phyloP scores from a whole-genome alignment of 2,797 vertebrate genomes.

The Alcedo quadribrachys region DNA sequence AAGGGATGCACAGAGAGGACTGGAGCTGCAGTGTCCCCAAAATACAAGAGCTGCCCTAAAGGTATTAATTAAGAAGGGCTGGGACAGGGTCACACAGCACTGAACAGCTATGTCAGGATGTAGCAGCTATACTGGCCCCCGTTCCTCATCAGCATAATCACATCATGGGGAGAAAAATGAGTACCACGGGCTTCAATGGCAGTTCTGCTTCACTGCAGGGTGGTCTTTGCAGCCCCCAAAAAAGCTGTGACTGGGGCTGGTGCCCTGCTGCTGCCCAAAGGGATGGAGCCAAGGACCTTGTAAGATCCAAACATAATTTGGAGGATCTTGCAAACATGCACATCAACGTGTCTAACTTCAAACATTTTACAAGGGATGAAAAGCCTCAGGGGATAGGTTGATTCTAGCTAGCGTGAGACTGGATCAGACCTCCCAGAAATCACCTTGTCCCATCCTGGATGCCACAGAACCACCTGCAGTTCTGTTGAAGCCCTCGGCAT shows the following conservation, averaged over 20 bases:
- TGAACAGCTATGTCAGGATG: background rate
- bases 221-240: background rate
- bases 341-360: background rate
- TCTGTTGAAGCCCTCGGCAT: background rate
- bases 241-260: background rate
- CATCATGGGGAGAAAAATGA: background rate
- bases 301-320: background rate
- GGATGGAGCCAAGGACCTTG: background rate
- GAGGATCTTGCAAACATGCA: background rate
- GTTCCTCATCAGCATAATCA: background rate
- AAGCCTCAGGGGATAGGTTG: background rate
- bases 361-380: background rate
- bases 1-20: background rate
- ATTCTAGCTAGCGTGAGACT: background rate
- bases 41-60: background rate
- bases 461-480: background rate
- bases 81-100: background rate
- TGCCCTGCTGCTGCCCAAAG: background rate
- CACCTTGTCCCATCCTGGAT: background rate
- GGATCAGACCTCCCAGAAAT: background rate
- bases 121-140: accelerated
- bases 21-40: background rate
- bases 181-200: background rate
- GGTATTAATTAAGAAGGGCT: background rate
- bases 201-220: background rate